Percentiles rank a stretch among this genome's conserved stretches.
Conservation (phyloP, 2,888 invertebrate species). For the Brachypterus glaber region DNA sequence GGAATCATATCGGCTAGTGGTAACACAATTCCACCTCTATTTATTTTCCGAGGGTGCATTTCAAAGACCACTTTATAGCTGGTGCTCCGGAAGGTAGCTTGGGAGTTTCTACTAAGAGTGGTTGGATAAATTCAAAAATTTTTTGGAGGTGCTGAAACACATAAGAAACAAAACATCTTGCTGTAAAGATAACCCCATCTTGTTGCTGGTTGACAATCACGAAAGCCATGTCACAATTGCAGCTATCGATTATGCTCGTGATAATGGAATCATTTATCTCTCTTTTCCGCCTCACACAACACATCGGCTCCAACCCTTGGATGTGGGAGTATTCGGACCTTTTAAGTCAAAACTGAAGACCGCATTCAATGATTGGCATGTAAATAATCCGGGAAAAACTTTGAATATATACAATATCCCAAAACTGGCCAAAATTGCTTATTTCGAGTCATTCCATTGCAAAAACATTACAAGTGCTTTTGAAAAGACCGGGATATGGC, state of each 20-base stretch:
- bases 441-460: constrained; percentile 11
- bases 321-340: constrained; percentile 25
- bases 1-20: constrained; percentile 20
- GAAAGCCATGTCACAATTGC: constrained; percentile 9
- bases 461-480: constrained; percentile 20
- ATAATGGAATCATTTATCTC: constrained; percentile 29
- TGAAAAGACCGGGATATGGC: constrained; percentile 20
- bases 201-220: constrained; percentile 12
- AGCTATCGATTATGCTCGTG: constrained; percentile 24
- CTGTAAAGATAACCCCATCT: constrained; percentile 6
- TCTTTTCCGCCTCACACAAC: constrained; percentile 32
- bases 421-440: constrained; percentile 11
- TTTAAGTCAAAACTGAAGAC: constrained; percentile 26
- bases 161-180: constrained; percentile 8
- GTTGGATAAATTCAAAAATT: constrained; percentile 15
- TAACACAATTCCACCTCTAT: constrained; percentile 14
- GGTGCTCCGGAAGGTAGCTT: constrained; percentile 12
- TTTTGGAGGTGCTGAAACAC: constrained; percentile 14
- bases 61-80: constrained; percentile 10
- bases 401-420: constrained; percentile 19
- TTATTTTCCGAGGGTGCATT: constrained; percentile 10
- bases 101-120: constrained; percentile 9
- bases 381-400: constrained; percentile 24
- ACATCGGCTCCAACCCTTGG: constrained; percentile 31
- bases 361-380: constrained; percentile 21